phyloP scores from a whole-genome alignment of 2,797 vertebrate genomes.

The Sebastes hopkinsi region DNA sequence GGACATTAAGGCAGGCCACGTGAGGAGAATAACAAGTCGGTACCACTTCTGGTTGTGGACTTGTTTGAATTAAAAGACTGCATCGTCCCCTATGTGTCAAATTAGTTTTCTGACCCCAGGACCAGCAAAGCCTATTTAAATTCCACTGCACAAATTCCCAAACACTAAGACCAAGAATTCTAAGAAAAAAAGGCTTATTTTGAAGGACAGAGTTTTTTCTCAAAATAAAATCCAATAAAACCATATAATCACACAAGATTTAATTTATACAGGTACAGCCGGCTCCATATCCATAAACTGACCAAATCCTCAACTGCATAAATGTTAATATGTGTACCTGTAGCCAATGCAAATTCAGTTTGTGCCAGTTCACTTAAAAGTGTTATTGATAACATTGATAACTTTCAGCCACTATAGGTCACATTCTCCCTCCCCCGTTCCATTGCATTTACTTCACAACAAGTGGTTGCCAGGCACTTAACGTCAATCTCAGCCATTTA shows the following conservation, averaged over 20 bases:
- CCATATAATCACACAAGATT: neutral
- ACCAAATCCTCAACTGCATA: neutral
- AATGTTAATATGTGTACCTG: too few relatives aligned
- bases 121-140: slow-evolving; percentile 17
- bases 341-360: neutral
- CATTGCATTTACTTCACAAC: too few relatives aligned
- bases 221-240: neutral
- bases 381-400: too few relatives aligned
- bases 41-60: slow-evolving; percentile 28
- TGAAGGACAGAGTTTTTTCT: neutral
- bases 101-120: slow-evolving; percentile 57
- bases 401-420: too few relatives aligned
- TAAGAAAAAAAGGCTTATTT: neutral
- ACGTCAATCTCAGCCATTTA: accelerated
- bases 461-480: too few relatives aligned
- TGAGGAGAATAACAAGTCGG: slow-evolving; percentile 69
- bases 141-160: slow-evolving; percentile 1
- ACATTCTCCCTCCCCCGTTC: too few relatives aligned
- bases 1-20: slow-evolving; percentile 53
- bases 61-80: slow-evolving; percentile 34
- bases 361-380: neutral
- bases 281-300: neutral
- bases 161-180: neutral
- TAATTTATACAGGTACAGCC: neutral
- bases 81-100: slow-evolving; percentile 16